phyloP scores from a whole-genome alignment of 2,797 vertebrate genomes.

The Spinibarbus caldwelli region DNA sequence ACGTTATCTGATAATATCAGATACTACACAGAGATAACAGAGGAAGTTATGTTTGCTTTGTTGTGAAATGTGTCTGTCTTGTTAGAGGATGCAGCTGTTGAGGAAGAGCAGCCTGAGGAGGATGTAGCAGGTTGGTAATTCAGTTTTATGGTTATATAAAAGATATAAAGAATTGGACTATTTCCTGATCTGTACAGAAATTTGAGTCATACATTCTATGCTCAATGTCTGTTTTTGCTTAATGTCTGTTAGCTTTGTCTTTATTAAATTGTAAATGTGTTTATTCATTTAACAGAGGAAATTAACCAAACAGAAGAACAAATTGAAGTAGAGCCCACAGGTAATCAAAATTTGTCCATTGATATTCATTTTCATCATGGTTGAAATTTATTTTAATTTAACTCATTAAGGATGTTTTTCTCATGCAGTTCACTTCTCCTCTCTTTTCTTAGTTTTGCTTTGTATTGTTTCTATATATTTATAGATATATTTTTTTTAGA shows the following conservation, averaged over 20 bases:
- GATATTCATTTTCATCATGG: background rate
- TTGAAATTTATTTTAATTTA: background rate
- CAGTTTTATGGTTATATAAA: background rate
- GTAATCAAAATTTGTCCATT: conserved; percentile 59
- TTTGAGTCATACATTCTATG: background rate
- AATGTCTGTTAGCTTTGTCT: background rate
- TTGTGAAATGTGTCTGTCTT: conserved; percentile 13
- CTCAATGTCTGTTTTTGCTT: background rate
- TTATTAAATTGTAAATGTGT: background rate
- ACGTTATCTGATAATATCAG: background rate
- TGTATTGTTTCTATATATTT: background rate
- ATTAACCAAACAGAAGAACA: conserved; percentile 63
- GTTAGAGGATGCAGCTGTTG: conserved; percentile 38
- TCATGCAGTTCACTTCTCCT: background rate
- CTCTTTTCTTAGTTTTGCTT: background rate
- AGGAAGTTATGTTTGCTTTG: background rate
- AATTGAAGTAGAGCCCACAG: conserved; percentile 69
- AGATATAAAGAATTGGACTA: background rate
- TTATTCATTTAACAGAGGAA: conserved; percentile 59
- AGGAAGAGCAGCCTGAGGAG: conserved; percentile 50
- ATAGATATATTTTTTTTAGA: too few relatives aligned
- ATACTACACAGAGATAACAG: background rate
- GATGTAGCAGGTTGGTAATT: conserved; percentile 48
- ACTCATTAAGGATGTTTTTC: background rate
- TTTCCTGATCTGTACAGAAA: background rate